Base-by-base conservation (phyloP, 2,888 invertebrate species). In the Chrysolina americana region DNA sequence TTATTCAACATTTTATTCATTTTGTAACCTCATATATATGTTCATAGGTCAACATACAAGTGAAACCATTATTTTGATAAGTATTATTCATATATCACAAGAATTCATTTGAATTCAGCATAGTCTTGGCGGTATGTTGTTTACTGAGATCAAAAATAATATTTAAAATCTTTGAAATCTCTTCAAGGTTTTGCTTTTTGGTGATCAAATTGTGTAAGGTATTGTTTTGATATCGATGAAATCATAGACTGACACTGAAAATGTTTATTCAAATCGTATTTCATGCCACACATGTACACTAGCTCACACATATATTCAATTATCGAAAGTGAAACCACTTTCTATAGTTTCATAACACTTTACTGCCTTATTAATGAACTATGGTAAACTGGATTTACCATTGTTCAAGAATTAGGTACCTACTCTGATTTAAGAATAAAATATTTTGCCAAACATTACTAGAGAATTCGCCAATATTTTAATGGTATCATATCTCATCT, bases 241-340 rank as follows among this genome's bases (percentile, higher is more conserved):
- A 48, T 17, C 2, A 48, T 48, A 9, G 9, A 17, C 48, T 48
- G 17, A 17, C 17, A 48, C n/a, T 48, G 10, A 9, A 48, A 17
- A 17, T 48, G 48, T n/a, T 6, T 36, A 36, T 36, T 36, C 36
- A 36, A 36, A 6, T 36, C 17, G 17, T 53, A 19, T 21, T 15
- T 17, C 4, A 21, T 53, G 21, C 21, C 19, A 21, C 21, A 53
- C 13, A 19, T 53, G n/a, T n/a, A n/a, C n/a, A n/a, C n/a, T n/a
- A n/a, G n/a, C n/a, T n/a, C n/a, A 11, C 21, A 36, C 36, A 36
- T 53, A 19, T 21, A 4, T 17, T 9, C 11, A 19, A 19, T 70
- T 56, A 48, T 21, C 68, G 36, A 70, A 70, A 76, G 76, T 70
- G 72, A 75, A 72, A 75, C 66, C 13, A 72, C 69, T 75, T 72